Percentiles rank a stretch among this genome's conserved stretches.
These are phyloP conservation scores for Ibidorhyncha struthersii DNA, from an alignment of 2,113 vertebrate genomes.

Conservation along the genomic window DNA sequence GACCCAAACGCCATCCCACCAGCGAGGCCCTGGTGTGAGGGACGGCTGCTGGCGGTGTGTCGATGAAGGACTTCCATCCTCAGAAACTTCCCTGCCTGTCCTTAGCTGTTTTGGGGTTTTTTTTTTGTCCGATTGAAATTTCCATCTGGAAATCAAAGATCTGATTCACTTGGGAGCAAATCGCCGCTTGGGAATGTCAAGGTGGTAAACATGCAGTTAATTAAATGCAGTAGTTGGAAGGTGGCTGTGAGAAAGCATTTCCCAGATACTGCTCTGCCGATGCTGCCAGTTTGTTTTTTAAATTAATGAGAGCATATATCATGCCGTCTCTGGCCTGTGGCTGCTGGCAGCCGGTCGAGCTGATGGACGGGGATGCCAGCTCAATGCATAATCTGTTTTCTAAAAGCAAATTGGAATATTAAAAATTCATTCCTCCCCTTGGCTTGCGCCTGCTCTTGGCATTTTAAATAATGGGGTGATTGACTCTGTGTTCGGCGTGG, in stretches of 20 bases:
- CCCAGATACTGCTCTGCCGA: background rate
- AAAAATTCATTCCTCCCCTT: constrained; percentile 4
- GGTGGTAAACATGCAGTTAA: background rate
- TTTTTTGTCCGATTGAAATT: background rate
- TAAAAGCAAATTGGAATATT: constrained; percentile 22
- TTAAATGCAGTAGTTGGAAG: background rate
- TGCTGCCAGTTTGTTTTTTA: background rate
- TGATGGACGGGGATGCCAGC: background rate
- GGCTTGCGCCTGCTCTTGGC: background rate
- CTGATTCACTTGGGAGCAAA: background rate
- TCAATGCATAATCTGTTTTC: background rate
- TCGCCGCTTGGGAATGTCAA: background rate
- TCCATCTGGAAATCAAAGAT: background rate
- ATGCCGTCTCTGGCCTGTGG: background rate
- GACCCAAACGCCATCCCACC: accelerated
- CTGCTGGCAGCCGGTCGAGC: background rate
- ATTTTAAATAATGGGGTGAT: background rate
- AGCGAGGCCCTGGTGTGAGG: background rate
- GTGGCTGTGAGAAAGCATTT: background rate
- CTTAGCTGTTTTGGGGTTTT: accelerated
- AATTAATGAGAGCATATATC: background rate
- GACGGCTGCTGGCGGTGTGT: background rate
- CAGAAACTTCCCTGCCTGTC: accelerated
- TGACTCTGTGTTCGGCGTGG: accelerated
- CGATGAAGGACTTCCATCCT: accelerated